These are phyloP conservation scores for Psammodynastes pulverulentus DNA, from an alignment of 2,113 vertebrate genomes.

Conservation along the genomic window DNA sequence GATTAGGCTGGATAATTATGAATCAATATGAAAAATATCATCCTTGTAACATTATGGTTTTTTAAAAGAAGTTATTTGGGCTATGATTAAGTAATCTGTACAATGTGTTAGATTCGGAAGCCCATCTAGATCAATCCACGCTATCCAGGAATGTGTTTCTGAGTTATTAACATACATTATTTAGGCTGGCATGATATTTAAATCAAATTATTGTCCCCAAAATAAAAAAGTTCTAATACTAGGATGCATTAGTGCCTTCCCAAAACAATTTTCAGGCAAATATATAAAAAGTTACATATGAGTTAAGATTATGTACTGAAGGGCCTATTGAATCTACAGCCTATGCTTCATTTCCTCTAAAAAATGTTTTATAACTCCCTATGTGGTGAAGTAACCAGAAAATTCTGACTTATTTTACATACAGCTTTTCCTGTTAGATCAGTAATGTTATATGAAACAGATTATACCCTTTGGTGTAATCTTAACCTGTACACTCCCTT, in stretches of 20 bases:
- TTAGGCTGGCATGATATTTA: neutral
- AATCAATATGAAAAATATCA: neutral
- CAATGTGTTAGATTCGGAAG: neutral
- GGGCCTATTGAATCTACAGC: neutral
- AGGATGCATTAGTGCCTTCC: neutral
- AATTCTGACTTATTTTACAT: neutral
- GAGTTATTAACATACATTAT: neutral
- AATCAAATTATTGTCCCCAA: neutral
- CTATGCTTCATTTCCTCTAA: neutral
- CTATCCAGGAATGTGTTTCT: neutral
- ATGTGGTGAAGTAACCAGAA: neutral
- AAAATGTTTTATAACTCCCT: neutral
- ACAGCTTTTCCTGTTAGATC: neutral
- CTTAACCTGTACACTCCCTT: too few relatives aligned
- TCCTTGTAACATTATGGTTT: neutral
- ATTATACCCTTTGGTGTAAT: neutral
- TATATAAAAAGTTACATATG: neutral
- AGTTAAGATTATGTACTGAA: neutral
- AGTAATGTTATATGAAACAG: neutral
- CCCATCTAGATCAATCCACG: neutral
- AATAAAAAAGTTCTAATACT: neutral
- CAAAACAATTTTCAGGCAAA: neutral
- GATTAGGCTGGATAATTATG: neutral
- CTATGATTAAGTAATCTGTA: neutral
- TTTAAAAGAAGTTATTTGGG: neutral